phyloP scores from a whole-genome alignment of 2,113 vertebrate genomes.

The Myrmecobius fasciatus region DNA sequence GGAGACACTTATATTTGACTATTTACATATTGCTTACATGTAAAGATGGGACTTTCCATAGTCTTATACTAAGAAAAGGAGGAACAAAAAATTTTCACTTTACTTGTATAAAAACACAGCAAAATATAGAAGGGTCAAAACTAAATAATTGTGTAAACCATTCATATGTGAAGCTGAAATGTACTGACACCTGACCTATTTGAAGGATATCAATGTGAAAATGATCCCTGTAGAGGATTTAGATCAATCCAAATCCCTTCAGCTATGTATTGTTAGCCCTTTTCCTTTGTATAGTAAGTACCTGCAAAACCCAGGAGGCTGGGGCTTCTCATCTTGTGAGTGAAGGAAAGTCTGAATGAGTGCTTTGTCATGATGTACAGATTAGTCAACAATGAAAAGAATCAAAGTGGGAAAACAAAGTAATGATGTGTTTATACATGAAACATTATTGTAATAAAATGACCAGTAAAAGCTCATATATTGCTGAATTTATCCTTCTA shows the following conservation, averaged over 20 bases:
- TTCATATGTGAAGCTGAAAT: slow-evolving; percentile 42
- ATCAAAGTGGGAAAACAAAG: slow-evolving; percentile 18
- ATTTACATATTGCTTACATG: background rate
- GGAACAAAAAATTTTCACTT: background rate
- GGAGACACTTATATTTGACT: background rate
- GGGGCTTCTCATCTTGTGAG: background rate
- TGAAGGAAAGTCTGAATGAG: slow-evolving; percentile 24
- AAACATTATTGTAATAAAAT: slow-evolving; percentile 35
- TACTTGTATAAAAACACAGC: slow-evolving; percentile 8
- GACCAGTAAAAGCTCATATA: slow-evolving; percentile 31
- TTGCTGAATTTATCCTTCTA: slow-evolving; percentile 32
- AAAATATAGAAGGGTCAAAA: background rate
- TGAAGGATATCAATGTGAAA: background rate
- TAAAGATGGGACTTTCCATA: background rate
- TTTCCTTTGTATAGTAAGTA: background rate
- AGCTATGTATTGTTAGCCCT: background rate
- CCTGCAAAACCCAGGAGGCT: background rate
- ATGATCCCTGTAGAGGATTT: background rate
- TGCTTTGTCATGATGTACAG: slow-evolving; percentile 9
- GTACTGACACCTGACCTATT: background rate
- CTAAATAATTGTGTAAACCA: background rate
- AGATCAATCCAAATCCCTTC: background rate
- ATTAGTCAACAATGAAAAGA: slow-evolving; percentile 24
- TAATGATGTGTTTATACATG: slow-evolving; percentile 10
- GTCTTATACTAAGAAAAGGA: slow-evolving; percentile 29